Percentiles rank a stretch among this genome's conserved stretches.
phyloP scores from a whole-genome alignment of 1,140 invertebrate genomes.

The Sarcophaga bullata region DNA sequence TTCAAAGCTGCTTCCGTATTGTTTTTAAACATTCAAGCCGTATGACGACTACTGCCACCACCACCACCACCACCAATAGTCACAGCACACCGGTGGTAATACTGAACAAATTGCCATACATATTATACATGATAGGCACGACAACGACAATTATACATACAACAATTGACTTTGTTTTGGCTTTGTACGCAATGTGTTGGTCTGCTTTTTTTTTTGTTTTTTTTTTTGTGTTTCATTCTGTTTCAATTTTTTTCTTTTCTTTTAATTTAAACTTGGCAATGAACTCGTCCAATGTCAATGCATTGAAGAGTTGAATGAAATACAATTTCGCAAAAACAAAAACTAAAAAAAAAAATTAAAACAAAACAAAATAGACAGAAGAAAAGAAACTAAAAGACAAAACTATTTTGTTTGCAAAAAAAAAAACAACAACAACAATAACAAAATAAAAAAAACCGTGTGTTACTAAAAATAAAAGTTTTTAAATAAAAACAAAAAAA shows the following conservation, averaged over 20 bases:
- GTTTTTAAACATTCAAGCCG: too few species aligned
- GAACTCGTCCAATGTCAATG: conserved; percentile 37
- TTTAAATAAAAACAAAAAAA: background rate
- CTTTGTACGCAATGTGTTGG: background rate
- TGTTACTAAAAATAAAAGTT: background rate
- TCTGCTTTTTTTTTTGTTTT: background rate
- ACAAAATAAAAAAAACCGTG: background rate
- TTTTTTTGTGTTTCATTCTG: background rate
- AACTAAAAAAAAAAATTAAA: background rate
- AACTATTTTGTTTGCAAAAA: conserved; percentile 1
- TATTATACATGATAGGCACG: too few species aligned
- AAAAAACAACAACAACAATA: background rate
- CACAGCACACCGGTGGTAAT: too few species aligned
- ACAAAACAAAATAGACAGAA: background rate
- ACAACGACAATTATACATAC: too few species aligned
- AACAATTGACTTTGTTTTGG: too few species aligned
- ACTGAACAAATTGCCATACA: too few species aligned
- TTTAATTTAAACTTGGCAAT: conserved; percentile 20
- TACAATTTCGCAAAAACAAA: background rate
- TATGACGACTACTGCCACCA: too few species aligned
- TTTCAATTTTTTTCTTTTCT: conserved; percentile 14
- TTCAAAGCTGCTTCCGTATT: too few species aligned
- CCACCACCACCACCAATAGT: too few species aligned
- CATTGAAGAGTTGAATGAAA: conserved; percentile 18
- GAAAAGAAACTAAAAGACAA: background rate